Evolutionary conservation across 2,888 invertebrate species (phyloP).

Genomic region (Hypomecis atomaria): DNA sequence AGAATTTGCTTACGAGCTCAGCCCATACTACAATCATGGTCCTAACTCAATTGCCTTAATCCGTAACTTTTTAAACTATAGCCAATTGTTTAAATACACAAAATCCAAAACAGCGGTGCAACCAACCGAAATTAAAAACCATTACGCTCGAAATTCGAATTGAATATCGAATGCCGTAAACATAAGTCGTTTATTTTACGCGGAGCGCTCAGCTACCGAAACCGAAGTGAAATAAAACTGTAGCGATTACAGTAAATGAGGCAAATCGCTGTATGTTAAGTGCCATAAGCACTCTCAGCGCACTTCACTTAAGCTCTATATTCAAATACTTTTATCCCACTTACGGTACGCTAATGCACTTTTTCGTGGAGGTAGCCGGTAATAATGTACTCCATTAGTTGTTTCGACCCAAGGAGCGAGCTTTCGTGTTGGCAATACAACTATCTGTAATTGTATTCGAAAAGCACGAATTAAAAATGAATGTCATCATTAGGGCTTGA

Average conservation of each 20-base stretch:
- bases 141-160: slow-evolving; percentile 52
- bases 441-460: slow-evolving; percentile 42
- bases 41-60: neutral
- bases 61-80: slow-evolving; percentile 20
- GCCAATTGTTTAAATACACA: slow-evolving; percentile 34
- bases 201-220: slow-evolving; percentile 52
- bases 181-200: slow-evolving; percentile 55
- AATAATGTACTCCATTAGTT: slow-evolving; percentile 77
- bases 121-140: slow-evolving; percentile 54
- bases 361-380: slow-evolving; percentile 76
- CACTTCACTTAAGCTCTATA: slow-evolving; percentile 78
- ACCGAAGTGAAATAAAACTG: slow-evolving; percentile 62
- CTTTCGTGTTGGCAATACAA: slow-evolving; percentile 59
- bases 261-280: slow-evolving; percentile 75
- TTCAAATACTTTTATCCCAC: slow-evolving; percentile 81
- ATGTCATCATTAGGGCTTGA: slow-evolving; percentile 24
- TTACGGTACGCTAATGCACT: slow-evolving; percentile 80
- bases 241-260: slow-evolving; percentile 73
- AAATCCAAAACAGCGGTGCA: slow-evolving; percentile 45
- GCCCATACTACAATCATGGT: too few species aligned
- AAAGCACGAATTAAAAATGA: slow-evolving; percentile 33
- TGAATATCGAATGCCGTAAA: slow-evolving; percentile 56
- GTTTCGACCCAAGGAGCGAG: slow-evolving; percentile 64
- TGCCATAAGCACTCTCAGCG: slow-evolving; percentile 74
- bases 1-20: too few species aligned